phyloP scores from a whole-genome alignment of 2,797 vertebrate species.

The Protonibea diacanthus region DNA sequence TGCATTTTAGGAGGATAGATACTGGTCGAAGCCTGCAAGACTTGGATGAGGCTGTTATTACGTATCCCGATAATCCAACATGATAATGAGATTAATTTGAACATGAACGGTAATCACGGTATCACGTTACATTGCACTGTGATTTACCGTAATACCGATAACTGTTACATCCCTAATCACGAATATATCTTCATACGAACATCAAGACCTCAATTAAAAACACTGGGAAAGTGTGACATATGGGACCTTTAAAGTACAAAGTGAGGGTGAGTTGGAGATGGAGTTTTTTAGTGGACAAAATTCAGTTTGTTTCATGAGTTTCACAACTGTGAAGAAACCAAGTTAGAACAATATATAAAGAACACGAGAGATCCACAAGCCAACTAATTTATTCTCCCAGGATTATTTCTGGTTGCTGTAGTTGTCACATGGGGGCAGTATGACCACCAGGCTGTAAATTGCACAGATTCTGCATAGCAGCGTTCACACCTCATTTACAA shows the following conservation, averaged over 20 bases:
- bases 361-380: background rate
- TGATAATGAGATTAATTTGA: too few species aligned
- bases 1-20: too few species aligned
- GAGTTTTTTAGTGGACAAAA: background rate
- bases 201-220: too few species aligned
- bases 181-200: too few species aligned
- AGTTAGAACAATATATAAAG: background rate
- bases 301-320: background rate
- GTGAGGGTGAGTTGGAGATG: background rate
- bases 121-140: too few species aligned
- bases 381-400: background rate
- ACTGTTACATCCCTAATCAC: too few species aligned
- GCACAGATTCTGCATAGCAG: constrained; percentile 32
- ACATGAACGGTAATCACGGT: too few species aligned
- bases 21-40: too few species aligned
- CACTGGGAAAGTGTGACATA: too few species aligned
- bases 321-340: background rate
- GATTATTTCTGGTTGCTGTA: constrained; percentile 10
- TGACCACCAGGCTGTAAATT: constrained; percentile 18
- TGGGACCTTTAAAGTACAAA: background rate
- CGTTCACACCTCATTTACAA: constrained; percentile 33
- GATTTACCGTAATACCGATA: too few species aligned
- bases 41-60: too few species aligned
- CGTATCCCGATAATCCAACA: too few species aligned
- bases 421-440: constrained; percentile 65